These are phyloP conservation scores for Cavia porcellus DNA, from an alignment of 2,113 vertebrate genomes.

Conservation along the genomic window DNA sequence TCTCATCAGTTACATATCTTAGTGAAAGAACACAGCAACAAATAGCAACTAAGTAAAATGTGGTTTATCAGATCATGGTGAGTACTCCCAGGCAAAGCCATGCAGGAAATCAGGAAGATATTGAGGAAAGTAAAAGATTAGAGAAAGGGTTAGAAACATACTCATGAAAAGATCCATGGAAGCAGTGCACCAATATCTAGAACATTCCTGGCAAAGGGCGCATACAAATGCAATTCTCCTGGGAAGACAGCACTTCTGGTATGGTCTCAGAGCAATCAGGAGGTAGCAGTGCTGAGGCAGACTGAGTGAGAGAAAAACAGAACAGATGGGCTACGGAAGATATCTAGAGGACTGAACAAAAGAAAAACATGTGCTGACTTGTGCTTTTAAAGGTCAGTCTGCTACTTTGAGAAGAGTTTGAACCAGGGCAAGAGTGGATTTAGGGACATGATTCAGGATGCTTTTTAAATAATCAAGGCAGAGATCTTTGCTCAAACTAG, in stretches of 20 bases:
- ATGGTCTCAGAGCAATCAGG: not conserved
- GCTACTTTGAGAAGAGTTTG: not conserved
- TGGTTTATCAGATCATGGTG: not conserved
- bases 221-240: not conserved
- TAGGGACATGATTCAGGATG: not conserved
- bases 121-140: not conserved
- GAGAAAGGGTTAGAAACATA: not conserved
- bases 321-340: not conserved
- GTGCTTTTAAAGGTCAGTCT: not conserved
- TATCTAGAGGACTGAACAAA: not conserved
- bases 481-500: not conserved
- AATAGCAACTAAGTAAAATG: not conserved
- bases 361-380: not conserved
- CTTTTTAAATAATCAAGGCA: not conserved
- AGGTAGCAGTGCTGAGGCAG: not conserved
- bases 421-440: not conserved
- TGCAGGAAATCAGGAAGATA: not conserved
- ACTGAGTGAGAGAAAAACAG: not conserved
- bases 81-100: not conserved
- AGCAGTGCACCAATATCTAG: not conserved
- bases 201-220: not conserved
- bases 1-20: not conserved
- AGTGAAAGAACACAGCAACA: not conserved
- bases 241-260: not conserved
- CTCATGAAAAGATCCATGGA: not conserved